Base-by-base conservation (phyloP, 2,113 vertebrate species). In the Halichoeres trimaculatus region DNA sequence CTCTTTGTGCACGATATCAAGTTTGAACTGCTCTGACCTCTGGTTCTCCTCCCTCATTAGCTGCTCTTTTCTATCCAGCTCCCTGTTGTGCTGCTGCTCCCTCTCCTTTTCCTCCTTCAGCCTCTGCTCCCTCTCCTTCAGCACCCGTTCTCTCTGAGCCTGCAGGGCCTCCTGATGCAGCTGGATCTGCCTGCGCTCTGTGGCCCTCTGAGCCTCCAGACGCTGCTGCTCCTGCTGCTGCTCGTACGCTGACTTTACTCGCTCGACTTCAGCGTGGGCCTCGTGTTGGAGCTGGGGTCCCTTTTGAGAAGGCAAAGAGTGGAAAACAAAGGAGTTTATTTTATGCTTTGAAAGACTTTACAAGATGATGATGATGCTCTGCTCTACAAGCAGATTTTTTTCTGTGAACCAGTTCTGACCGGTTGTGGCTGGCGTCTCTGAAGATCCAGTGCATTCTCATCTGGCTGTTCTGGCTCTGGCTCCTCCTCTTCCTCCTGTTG, bases 141-240 rank as follows among this genome's bases (percentile, higher is more conserved):
- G 95, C 13, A 89, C 95, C 30, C 66, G 86, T 56, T 95, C 94
- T 23, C 95, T 93, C 61, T 96, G 95, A 70, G 92, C 93, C 58
- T 90, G 94, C 51, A 96, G 80, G 0, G 88, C 88, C 6, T 96
- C 95, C 89, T 96, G 96, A 0, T 79, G 94, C 26, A 94, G 70
- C 38, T 89, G 90, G 2, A 96, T 93, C 70, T 85, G 88, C 65
- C 57, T 57, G 60, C 93, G 94, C 90, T 96, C 95, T 78, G 96
- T 93, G 0, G 88, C 93, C 84, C 87, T 87, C 74, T 69, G 91
- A 0, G 75, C 93, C 2, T 93, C 96, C 54, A 97, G 84, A 0
- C 83, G 95, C 86, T 96, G 96, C 92, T 98, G 96, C 74, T 97
- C 95, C 86, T 95, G 85, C 78, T 97, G 97, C 64, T 98, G 93